Percentiles rank a stretch among this genome's conserved stretches.
These are phyloP conservation scores for Tillus elongatus DNA, from an alignment of 2,888 invertebrate genomes.

Conservation along the genomic window DNA sequence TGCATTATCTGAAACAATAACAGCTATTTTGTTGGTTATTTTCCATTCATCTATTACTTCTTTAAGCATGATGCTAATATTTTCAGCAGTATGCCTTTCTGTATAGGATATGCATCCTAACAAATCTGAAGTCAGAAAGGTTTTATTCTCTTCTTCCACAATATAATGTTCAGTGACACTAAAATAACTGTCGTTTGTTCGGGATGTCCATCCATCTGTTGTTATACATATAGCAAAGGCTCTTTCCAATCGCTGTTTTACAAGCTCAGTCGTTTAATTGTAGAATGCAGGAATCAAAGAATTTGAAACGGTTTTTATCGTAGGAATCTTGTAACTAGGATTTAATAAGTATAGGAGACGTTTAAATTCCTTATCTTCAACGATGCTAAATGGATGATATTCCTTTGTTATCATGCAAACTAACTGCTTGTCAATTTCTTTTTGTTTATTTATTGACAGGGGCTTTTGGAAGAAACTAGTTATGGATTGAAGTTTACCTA, in stretches of 20 bases:
- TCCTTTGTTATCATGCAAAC: slow-evolving; percentile 26
- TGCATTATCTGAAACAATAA: slow-evolving; percentile 22
- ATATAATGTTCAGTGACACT: background rate
- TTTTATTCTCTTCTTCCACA: slow-evolving; percentile 1
- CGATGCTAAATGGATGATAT: slow-evolving; percentile 30
- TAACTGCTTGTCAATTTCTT: slow-evolving; percentile 21
- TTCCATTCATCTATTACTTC: slow-evolving; percentile 17
- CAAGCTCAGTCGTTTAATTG: slow-evolving; percentile 13
- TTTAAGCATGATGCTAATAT: slow-evolving; percentile 17
- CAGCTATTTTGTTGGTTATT: slow-evolving; percentile 22
- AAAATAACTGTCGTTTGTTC: slow-evolving; percentile 18
- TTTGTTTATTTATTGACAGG: slow-evolving; percentile 14
- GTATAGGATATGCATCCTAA: slow-evolving; percentile 6
- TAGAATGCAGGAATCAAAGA: slow-evolving; percentile 20
- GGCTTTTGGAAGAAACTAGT: slow-evolving; percentile 14
- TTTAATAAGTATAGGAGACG: slow-evolving; percentile 22
- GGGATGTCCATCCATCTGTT: slow-evolving; percentile 25
- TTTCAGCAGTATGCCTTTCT: slow-evolving; percentile 21
- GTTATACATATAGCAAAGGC: slow-evolving; percentile 22
- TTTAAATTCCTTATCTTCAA: slow-evolving; percentile 29
- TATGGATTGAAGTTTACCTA: slow-evolving; percentile 10
- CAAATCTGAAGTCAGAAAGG: slow-evolving; percentile 6
- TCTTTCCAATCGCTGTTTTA: slow-evolving; percentile 9
- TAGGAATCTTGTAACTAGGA: slow-evolving; percentile 21
- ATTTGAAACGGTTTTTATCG: slow-evolving; percentile 20